phyloP scores from a whole-genome alignment of 2,888 invertebrate species.

The Coleophora flavipennella region DNA sequence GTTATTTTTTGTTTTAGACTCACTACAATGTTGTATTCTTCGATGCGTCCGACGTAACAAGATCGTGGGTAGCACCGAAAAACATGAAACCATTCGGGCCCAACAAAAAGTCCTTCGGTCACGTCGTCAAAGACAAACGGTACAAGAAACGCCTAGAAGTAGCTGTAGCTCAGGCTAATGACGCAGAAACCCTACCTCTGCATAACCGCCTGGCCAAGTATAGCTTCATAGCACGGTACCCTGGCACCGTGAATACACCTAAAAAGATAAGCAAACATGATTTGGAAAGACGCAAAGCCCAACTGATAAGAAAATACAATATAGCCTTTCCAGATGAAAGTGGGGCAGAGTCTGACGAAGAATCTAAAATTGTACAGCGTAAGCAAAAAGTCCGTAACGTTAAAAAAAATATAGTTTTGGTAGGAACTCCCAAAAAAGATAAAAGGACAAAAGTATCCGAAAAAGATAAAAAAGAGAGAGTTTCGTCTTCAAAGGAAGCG shows the following conservation, averaged over 20 bases:
- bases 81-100: constrained; percentile 43
- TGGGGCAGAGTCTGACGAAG: constrained; percentile 30
- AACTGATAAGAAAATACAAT: constrained; percentile 39
- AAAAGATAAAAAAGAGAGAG: constrained; percentile 1
- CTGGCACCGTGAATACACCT: constrained; percentile 45
- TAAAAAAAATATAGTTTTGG: constrained; percentile 22
- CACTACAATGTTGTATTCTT: constrained; percentile 72
- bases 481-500: constrained; percentile 1
- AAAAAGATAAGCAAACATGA: constrained; percentile 36
- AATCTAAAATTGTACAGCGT: neutral
- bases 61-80: constrained; percentile 57
- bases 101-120: constrained; percentile 21
- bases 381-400: no score
- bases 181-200: constrained; percentile 42
- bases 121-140: constrained; percentile 16
- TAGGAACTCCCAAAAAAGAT: constrained; percentile 23
- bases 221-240: constrained; percentile 58
- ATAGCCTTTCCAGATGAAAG: constrained; percentile 37
- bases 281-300: constrained; percentile 32
- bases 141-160: constrained; percentile 37
- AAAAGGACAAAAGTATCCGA: constrained; percentile 16
- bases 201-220: constrained; percentile 46
- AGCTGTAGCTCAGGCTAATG: constrained; percentile 49
- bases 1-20: constrained; percentile 45
- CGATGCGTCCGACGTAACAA: constrained; percentile 44